Evolutionary conservation across 2,888 invertebrate species (phyloP), one percentile per base, ranked within the genome.

Genomic region (Cosmopolites sordidus): DNA sequence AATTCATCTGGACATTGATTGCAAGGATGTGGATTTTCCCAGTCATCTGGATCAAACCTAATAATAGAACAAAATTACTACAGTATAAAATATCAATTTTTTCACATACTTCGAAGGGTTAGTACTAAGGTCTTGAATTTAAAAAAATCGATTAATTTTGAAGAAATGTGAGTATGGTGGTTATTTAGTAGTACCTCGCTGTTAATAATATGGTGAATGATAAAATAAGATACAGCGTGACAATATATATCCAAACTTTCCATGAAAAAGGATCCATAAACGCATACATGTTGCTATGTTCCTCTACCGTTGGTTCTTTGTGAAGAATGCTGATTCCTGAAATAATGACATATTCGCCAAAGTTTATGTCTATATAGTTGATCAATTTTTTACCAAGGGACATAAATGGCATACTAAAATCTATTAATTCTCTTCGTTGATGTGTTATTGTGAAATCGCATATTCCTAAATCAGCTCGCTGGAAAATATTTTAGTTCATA

Each of bases 341-440:
- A n/a, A n/a, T 60, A 64, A 49, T 6, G 16, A 18, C n/a, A n/a
- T n/a, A n/a, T n/a, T n/a, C n/a, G n/a, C n/a, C n/a, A n/a, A n/a
- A n/a, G n/a, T n/a, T n/a, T n/a, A n/a, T n/a, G n/a, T n/a, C n/a
- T n/a, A 33, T 11, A 33, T 9, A 4, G 11, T 33, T 33, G n/a
- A 33, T 12, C 4, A 37, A 37, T 42, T 18, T 16, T 42, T 56
- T 58, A 61, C 68, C 92, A 59, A 98, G 76, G 64, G 92, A 93
- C 92, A 99, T 96, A 74, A 97, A 99, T 0, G 98, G 98, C 75
- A 92, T 91, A 2, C 94, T 93, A 71, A 96, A 96, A 73, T 95
- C 94, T n/a, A 93, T 92, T 16, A 83, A 84, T 59, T 86, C 83
- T 62, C 93, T 83, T 48, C 98, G 79, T 49, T 89, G 83, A 70